Base-by-base conservation (phyloP, 1,140 invertebrate genomes). In the Diachasma alloeum region DNA sequence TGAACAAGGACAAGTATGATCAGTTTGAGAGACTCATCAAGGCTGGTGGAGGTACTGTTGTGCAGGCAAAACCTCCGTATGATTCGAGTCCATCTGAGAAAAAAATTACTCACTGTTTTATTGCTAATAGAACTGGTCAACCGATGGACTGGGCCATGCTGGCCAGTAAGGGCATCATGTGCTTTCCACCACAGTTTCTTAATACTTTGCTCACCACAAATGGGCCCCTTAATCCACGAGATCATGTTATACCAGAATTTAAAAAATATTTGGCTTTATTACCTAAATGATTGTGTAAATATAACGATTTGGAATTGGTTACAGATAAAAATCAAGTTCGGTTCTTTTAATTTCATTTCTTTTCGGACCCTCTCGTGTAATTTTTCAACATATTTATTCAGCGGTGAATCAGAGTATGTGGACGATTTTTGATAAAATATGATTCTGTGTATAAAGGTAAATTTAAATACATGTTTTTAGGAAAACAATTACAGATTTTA, bases 1-100 rank as follows among this genome's bases (percentile, higher is more conserved):
- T 93, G n/a, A 87, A 90, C 11, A 90, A 91, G 11, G 91, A 92
- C 1, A 93, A 92, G 76, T 89, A 91, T 42, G 90, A 90, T 1
- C 92, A 94, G 63, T 93, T 96, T 77, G 86, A 91, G 10, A 90
- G 94, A 75, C 90, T 96, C 0, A 90, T 97, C 36, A 86, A 91
- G 48, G 94, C 94, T 4, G 95, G 95, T 0, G 93, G 92, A 4
- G 95, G 94, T 8, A 82, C 81, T 10, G 92, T 96, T 9, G 79
- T 94, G 0, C 90, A 93, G 79, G 89, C 91, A 22, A 90, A 87
- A 75, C 85, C 87, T 0, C 87, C 89, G 0, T 89, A 89, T 22
- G 87, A 89, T 67, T 71, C 73, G 5, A 87, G 81, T 44, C 81
- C 85, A 10, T 78, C 85, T 11, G 86, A 84, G 0, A 81, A 81